Conservation (phyloP, 2,888 invertebrate species). For the Oscheius sp. region DNA sequence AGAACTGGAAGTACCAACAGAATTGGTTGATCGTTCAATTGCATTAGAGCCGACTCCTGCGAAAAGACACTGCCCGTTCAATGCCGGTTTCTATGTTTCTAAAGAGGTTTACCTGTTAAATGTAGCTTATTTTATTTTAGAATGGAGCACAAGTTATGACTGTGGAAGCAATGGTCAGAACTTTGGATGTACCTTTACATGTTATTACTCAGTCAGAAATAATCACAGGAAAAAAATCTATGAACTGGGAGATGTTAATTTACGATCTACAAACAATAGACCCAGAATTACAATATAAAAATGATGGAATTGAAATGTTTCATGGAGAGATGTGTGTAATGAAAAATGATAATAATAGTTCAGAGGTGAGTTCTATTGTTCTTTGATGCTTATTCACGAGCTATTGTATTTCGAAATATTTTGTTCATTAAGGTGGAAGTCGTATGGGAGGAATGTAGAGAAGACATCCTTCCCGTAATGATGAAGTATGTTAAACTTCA, state of each 20-base stretch:
- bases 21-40: conserved; percentile 41
- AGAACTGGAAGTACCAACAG: conserved; percentile 39
- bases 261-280: conserved; percentile 44
- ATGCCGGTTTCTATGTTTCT: not conserved
- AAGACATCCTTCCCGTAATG: conserved; percentile 12
- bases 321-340: conserved; percentile 60
- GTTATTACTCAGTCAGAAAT: conserved; percentile 54
- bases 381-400: not conserved
- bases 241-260: conserved; percentile 53
- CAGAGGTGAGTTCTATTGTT: conserved; percentile 14
- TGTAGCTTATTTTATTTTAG: no score
- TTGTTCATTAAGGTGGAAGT: conserved; percentile 48
- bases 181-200: conserved; percentile 43
- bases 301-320: conserved; percentile 66
- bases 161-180: conserved; percentile 48
- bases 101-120: no score
- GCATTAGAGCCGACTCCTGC: conserved; percentile 53
- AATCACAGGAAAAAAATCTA: conserved; percentile 13
- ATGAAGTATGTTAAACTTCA: not conserved
- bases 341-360: conserved; percentile 19
- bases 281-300: conserved; percentile 58
- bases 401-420: not conserved
- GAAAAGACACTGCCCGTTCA: conserved; percentile 64
- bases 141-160: conserved; percentile 50
- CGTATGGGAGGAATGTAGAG: conserved; percentile 62